Evolutionary conservation across 1,140 invertebrate species (phyloP).

Genomic region (Drosophila erecta): DNA sequence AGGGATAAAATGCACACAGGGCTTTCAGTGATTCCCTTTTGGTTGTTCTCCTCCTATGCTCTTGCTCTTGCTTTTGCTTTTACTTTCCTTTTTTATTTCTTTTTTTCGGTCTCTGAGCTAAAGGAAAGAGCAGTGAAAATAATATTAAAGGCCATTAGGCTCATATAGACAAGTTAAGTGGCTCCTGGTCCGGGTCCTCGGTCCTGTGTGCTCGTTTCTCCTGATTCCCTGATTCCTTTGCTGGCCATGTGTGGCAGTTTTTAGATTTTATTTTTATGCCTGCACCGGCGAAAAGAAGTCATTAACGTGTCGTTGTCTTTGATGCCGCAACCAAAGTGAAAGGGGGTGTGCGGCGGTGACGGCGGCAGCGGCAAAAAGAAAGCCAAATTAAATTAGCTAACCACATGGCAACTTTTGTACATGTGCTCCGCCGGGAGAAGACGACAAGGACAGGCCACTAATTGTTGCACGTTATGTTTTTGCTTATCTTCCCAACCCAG

Average conservation of each 20-base stretch:
- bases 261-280: slow-evolving; percentile 80
- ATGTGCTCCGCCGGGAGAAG: slow-evolving; percentile 30
- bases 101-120: slow-evolving; percentile 41
- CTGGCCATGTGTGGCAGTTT: slow-evolving; percentile 64
- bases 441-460: slow-evolving; percentile 57
- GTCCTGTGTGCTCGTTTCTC: slow-evolving; percentile 5
- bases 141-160: slow-evolving; percentile 84
- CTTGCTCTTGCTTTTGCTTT: slow-evolving; percentile 1
- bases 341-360: slow-evolving; percentile 1
- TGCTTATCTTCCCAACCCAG: slow-evolving; percentile 58
- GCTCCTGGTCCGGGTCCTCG: slow-evolving; percentile 50
- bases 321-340: slow-evolving; percentile 56
- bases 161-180: slow-evolving; percentile 84
- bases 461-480: slow-evolving; percentile 83
- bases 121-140: slow-evolving; percentile 75
- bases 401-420: slow-evolving; percentile 81
- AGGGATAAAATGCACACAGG: slow-evolving; percentile 77
- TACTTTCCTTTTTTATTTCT: neutral
- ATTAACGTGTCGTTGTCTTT: slow-evolving; percentile 83
- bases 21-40: slow-evolving; percentile 78
- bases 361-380: slow-evolving; percentile 49
- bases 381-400: slow-evolving; percentile 84
- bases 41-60: slow-evolving; percentile 14
- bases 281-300: slow-evolving; percentile 76
- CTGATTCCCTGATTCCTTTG: slow-evolving; percentile 52